phyloP scores from a whole-genome alignment of 2,797 vertebrate genomes.

The Xenops minutus region DNA sequence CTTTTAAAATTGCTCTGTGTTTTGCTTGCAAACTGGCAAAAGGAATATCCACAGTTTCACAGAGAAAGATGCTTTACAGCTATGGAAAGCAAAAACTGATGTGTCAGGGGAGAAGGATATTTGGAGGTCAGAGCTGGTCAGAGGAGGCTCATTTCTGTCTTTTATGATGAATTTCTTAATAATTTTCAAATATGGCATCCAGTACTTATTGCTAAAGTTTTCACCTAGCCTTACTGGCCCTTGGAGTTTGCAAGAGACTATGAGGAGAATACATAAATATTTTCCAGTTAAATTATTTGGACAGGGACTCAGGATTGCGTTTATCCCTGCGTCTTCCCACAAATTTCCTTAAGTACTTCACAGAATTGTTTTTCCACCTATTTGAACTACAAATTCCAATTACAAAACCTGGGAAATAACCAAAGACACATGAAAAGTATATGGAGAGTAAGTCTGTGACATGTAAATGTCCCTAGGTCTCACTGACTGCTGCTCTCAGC shows the following conservation, averaged over 20 bases:
- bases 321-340: not conserved
- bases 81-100: not conserved
- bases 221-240: not conserved
- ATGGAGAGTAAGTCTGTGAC: not conserved
- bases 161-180: constrained; percentile 53
- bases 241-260: not conserved
- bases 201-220: not conserved
- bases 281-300: not conserved
- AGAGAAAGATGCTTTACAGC: not conserved
- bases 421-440: not conserved
- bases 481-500: not conserved
- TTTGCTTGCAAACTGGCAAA: not conserved
- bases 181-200: constrained; percentile 13
- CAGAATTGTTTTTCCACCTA: not conserved
- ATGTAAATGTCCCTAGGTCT: not conserved
- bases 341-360: not conserved
- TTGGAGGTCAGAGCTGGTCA: constrained; percentile 42
- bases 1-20: constrained; percentile 33
- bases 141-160: constrained; percentile 18
- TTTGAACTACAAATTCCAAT: not conserved
- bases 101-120: not conserved
- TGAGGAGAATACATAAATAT: not conserved
- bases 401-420: not conserved
- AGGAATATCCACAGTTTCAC: not conserved
- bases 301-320: not conserved